phyloP scores from a whole-genome alignment of 2,113 vertebrate species.

The Psettodes erumei region DNA sequence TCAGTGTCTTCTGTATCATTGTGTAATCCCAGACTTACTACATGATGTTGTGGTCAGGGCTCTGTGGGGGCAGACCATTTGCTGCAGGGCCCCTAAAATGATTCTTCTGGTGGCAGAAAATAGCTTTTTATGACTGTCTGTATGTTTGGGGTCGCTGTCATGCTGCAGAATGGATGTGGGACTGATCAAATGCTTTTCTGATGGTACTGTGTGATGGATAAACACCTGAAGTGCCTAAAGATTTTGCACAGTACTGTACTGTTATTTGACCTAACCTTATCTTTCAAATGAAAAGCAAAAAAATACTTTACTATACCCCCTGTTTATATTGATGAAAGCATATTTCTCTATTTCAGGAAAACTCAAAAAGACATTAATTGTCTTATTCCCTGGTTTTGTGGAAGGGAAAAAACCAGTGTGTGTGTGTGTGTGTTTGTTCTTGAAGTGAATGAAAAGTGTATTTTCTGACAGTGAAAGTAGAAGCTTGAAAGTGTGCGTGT shows the following conservation, averaged over 20 bases:
- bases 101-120: no score
- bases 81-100: no score
- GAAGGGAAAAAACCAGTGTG: not conserved
- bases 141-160: no score
- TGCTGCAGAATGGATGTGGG: no score
- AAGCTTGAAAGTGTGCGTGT: conserved; percentile 12
- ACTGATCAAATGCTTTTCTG: no score
- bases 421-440: not conserved
- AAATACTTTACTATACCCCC: not conserved
- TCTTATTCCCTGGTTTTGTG: not conserved
- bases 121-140: no score
- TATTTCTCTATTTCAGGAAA: conserved; percentile 6
- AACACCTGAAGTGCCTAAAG: no score
- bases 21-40: no score
- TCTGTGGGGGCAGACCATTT: not conserved
- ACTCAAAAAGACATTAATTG: not conserved
- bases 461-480: not conserved
- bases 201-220: no score
- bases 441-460: conserved; percentile 17
- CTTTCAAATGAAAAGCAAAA: not conserved
- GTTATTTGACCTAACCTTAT: not conserved
- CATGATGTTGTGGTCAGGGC: no score
- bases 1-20: no score
- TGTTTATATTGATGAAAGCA: not conserved
- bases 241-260: no score